Evolutionary conservation across 1,140 invertebrate genomes (phyloP).

Genomic region (Augochlora pura): DNA sequence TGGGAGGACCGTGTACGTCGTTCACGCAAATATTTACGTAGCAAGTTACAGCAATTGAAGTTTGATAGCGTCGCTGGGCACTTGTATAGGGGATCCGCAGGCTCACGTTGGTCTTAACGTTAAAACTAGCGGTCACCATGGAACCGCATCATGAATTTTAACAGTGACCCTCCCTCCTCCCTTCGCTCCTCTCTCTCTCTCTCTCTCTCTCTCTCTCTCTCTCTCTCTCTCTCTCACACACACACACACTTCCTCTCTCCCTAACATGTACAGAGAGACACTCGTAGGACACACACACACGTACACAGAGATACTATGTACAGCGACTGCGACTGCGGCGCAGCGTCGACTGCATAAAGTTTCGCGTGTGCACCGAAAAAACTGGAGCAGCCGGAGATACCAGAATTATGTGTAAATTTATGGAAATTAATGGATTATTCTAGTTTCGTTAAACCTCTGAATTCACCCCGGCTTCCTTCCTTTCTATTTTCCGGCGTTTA

Average conservation of each 20-base stretch:
- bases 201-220: too few species aligned
- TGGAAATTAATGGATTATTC: constrained; percentile 51
- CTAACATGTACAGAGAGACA: too few species aligned
- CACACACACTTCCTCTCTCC: too few species aligned
- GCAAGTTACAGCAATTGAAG: background rate
- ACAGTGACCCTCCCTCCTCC: background rate
- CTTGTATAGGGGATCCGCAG: background rate
- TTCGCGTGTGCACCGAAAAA: constrained; percentile 6
- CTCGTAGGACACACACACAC: too few species aligned
- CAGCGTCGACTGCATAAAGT: constrained; percentile 26
- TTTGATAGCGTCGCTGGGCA: background rate
- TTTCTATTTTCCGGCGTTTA: constrained; percentile 45
- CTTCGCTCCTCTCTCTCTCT: too few species aligned
- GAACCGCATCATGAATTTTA: constrained; percentile 44
- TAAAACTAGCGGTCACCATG: constrained; percentile 32
- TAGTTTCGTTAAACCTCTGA: constrained; percentile 47
- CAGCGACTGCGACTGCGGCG: background rate
- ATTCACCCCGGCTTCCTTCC: constrained; percentile 26
- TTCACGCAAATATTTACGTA: background rate
- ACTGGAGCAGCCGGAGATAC: constrained; percentile 10
- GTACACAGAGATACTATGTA: too few species aligned
- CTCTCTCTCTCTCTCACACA: too few species aligned
- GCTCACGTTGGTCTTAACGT: constrained; percentile 9
- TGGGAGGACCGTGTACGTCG: background rate
- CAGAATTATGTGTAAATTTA: constrained; percentile 47